phyloP scores from a whole-genome alignment of 2,113 vertebrate genomes.

The Mus musculus region DNA sequence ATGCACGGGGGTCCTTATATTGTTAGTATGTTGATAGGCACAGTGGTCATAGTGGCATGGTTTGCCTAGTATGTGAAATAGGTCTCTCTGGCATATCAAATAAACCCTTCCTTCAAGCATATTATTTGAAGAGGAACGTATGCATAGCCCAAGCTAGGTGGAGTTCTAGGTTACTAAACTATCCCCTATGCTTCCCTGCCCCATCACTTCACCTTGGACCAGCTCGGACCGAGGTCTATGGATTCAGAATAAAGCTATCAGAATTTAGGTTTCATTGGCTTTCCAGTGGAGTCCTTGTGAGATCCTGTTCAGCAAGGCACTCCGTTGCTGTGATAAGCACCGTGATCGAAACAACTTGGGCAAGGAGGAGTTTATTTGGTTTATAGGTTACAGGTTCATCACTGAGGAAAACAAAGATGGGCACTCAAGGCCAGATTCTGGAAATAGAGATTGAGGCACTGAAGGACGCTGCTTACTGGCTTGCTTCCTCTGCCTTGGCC shows the following conservation, averaged over 20 bases:
- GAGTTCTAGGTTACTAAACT: neutral
- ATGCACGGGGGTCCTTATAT: neutral
- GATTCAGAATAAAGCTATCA: constrained; percentile 40
- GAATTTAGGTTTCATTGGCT: constrained; percentile 39
- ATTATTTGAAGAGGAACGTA: neutral
- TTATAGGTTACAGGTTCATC: neutral
- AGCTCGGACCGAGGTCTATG: neutral
- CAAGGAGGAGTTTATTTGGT: neutral
- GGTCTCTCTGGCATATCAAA: too few species aligned
- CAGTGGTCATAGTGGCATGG: too few species aligned
- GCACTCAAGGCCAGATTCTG: neutral
- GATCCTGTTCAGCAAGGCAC: neutral
- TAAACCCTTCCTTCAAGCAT: too few species aligned
- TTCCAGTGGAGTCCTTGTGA: constrained; percentile 15
- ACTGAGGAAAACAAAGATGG: neutral
- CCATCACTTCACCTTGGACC: neutral
- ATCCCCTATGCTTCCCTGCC: too few species aligned
- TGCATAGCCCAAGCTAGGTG: neutral
- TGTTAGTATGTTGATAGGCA: neutral
- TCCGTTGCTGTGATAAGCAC: neutral
- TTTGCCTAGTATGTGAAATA: neutral
- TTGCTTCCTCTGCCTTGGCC: neutral
- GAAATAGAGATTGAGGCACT: neutral
- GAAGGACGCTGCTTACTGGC: too few species aligned
- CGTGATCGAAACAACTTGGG: neutral